Percentiles rank a stretch among this genome's conserved stretches.
phyloP scores from a whole-genome alignment of 2,888 invertebrate species.

The Zygaena filipendulae region DNA sequence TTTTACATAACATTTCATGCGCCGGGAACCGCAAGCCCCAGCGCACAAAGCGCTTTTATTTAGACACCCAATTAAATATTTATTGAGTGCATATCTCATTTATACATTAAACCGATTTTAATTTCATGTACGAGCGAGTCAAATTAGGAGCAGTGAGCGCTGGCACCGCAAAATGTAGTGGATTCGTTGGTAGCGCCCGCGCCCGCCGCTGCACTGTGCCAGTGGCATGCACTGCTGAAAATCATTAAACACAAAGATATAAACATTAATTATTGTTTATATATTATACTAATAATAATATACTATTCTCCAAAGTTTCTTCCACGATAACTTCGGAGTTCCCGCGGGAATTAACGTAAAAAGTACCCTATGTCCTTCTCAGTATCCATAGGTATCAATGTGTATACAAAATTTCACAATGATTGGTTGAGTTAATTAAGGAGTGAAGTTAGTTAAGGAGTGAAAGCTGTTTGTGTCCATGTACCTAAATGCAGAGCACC shows the following conservation, averaged over 20 bases:
- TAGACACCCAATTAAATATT: slow-evolving; percentile 68
- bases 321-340: too few species aligned
- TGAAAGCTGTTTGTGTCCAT: too few species aligned
- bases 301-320: too few species aligned
- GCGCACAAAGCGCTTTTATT: slow-evolving; percentile 49
- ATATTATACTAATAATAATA: too few species aligned
- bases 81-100: slow-evolving; percentile 65
- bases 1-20: too few species aligned
- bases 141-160: slow-evolving; percentile 58
- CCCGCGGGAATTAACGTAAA: slow-evolving; percentile 4
- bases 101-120: slow-evolving; percentile 65
- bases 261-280: too few species aligned
- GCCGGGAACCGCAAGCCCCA: slow-evolving; percentile 41
- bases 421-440: too few species aligned
- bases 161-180: slow-evolving; percentile 63
- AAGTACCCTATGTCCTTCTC: slow-evolving; percentile 2
- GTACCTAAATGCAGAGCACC: too few species aligned
- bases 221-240: slow-evolving; percentile 37
- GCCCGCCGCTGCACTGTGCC: slow-evolving; percentile 20
- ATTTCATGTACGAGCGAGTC: slow-evolving; percentile 62
- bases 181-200: slow-evolving; percentile 35
- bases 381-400: slow-evolving; percentile 6
- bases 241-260: too few species aligned
- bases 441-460: too few species aligned
- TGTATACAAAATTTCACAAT: too few species aligned